These are phyloP conservation scores for Didymodactylos carnosus DNA, from an alignment of 2,888 invertebrate species.

Conservation along the genomic window DNA sequence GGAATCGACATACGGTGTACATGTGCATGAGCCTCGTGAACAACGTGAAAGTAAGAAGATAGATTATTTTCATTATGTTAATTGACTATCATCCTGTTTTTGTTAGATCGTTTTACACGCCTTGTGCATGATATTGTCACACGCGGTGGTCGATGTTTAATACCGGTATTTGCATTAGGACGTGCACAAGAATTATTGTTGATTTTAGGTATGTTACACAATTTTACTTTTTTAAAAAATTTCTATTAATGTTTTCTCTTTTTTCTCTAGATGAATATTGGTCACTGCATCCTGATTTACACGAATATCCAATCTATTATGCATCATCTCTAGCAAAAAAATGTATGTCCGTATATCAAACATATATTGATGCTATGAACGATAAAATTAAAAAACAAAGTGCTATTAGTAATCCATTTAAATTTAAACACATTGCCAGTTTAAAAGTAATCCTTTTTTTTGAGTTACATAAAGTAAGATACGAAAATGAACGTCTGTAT, in stretches of 20 bases:
- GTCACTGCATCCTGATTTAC: slow-evolving; percentile 84
- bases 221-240: background rate
- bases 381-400: slow-evolving; percentile 85
- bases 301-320: slow-evolving; percentile 96
- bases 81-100: no score
- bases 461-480: background rate
- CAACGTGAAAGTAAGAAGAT: slow-evolving; percentile 82
- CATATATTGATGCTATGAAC: slow-evolving; percentile 98
- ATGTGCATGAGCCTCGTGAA: slow-evolving; percentile 92
- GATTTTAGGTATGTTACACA: slow-evolving; percentile 47
- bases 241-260: slow-evolving; percentile 1
- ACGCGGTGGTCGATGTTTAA: slow-evolving; percentile 88
- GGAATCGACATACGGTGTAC: slow-evolving; percentile 97
- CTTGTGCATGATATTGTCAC: slow-evolving; percentile 84
- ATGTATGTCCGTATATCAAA: slow-evolving; percentile 99
- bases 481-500: background rate
- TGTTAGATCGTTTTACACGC: slow-evolving; percentile 69
- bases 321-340: slow-evolving; percentile 96
- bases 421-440: slow-evolving; percentile 70
- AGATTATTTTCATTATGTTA: no score
- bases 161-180: slow-evolving; percentile 93
- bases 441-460: slow-evolving; percentile 28
- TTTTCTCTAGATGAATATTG: slow-evolving; percentile 68
- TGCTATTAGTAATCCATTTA: slow-evolving; percentile 91
- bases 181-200: slow-evolving; percentile 82